Evolutionary conservation across 2,888 invertebrate species (phyloP), one percentile per base, ranked within the genome.

Genomic region (Sphinx pinastri): DNA sequence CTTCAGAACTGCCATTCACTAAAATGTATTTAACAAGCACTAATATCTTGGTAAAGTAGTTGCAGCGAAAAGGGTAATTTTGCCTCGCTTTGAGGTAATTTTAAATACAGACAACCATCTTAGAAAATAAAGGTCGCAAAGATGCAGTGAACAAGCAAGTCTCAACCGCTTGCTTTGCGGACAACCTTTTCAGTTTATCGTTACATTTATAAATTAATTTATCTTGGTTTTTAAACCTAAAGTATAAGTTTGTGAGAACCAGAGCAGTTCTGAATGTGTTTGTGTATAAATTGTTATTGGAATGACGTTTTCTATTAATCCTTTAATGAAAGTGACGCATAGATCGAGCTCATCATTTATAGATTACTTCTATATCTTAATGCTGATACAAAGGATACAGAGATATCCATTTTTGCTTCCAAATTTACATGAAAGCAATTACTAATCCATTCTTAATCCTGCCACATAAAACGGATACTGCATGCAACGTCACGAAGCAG

Each of bases 401-500:
- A 38, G 38, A 8, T 11, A 54, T n/a, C 16, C 57, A 57, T 57
- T 57, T 57, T 57, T 57, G 19, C 6, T 57, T 12, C 12, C 51
- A 14, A 14, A 14, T 51, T 12, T 19, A 57, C 19, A 25, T 25
- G 19, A 57, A 57, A 57, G 57, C 19, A 63, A 49, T 63, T 7
- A 60, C 16, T 60, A 47, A 60, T 63, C 47, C 63, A 2, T 12
- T 8, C 49, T 75, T 76, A 82, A 81, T 77, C 63, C 63, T 47
- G 49, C 63, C 49, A 63, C 47, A 49, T 45, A 47, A 60, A 83
- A 79, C 80, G 83, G 83, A 85, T 87, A 85, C 88, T 86, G 81
- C 84, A 91, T 91, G 89, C 90, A 86, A 82, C 88, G 86, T 80
- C 91, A 91, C 89, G 89, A 76, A 81, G 82, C 84, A 81, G 90